phyloP scores from a whole-genome alignment of 2,888 invertebrate species.

The Belgica antarctica region DNA sequence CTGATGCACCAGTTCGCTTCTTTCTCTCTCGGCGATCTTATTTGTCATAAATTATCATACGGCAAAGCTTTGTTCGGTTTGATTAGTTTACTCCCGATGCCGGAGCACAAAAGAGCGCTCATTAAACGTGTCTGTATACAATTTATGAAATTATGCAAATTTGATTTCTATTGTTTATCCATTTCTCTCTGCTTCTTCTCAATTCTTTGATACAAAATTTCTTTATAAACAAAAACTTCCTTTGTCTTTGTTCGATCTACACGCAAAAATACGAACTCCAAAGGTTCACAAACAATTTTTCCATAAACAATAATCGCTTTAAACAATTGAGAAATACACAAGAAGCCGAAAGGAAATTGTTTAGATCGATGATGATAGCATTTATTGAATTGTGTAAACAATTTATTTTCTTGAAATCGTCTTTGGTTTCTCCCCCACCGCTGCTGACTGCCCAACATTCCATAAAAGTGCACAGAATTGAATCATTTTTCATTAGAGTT shows the following conservation, averaged over 20 bases:
- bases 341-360: slow-evolving; percentile 4
- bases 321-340: neutral
- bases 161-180: slow-evolving; percentile 43
- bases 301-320: slow-evolving; percentile 18
- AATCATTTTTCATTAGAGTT: neutral
- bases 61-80: slow-evolving; percentile 20
- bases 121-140: slow-evolving; percentile 43
- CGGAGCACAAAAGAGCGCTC: slow-evolving; percentile 36
- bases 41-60: slow-evolving; percentile 42
- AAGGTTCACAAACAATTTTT: slow-evolving; percentile 11
- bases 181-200: neutral
- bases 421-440: too few species aligned
- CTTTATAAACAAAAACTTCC: neutral
- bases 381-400: slow-evolving; percentile 5
- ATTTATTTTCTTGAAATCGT: neutral
- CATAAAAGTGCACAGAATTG: neutral
- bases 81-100: neutral
- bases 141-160: slow-evolving; percentile 44
- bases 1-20: slow-evolving; percentile 4
- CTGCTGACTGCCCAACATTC: too few species aligned
- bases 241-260: neutral
- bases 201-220: slow-evolving; percentile 19
- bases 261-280: slow-evolving; percentile 1
- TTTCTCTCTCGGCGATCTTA: too few species aligned
- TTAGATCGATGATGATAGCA: neutral